Evolutionary conservation across 2,797 vertebrate species (phyloP).

Genomic region (Pipistrellus pipistrellus): DNA sequence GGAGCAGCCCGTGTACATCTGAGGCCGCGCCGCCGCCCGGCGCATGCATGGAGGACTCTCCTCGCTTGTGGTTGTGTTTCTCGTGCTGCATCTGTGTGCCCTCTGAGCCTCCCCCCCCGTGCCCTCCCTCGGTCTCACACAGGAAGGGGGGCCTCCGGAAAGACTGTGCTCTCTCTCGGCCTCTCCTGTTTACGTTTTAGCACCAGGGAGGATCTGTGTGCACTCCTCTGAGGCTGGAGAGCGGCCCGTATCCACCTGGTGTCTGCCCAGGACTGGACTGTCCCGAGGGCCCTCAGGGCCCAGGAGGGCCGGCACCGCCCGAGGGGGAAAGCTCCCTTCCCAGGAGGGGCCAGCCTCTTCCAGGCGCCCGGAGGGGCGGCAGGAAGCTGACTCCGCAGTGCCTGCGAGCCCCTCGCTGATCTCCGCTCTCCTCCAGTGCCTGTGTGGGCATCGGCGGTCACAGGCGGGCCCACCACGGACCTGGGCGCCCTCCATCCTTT

Average conservation of each 20-base stretch:
- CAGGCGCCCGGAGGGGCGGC: neutral
- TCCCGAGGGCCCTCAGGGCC: neutral
- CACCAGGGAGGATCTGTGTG: slow-evolving; percentile 69
- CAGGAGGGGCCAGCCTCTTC: neutral
- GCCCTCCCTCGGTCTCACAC: slow-evolving; percentile 64
- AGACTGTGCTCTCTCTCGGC: slow-evolving; percentile 67
- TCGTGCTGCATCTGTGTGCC: slow-evolving; percentile 89
- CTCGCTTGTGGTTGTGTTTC: slow-evolving; percentile 89
- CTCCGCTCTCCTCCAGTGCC: neutral
- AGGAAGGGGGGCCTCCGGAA: slow-evolving; percentile 48
- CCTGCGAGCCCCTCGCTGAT: neutral
- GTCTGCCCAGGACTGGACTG: neutral
- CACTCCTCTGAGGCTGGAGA: slow-evolving; percentile 67
- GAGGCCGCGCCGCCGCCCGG: slow-evolving; percentile 10
- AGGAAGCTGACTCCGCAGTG: slow-evolving; percentile 2
- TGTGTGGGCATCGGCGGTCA: neutral
- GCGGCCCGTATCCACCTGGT: neutral
- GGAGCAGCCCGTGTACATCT: slow-evolving; percentile 92
- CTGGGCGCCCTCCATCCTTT: slow-evolving; percentile 23
- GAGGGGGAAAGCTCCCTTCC: slow-evolving; percentile 33
- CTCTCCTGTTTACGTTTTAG: slow-evolving; percentile 60
- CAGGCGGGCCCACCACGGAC: neutral
- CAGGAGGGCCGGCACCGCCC: neutral
- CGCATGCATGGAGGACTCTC: slow-evolving; percentile 88
- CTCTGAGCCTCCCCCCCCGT: slow-evolving; percentile 81